These are phyloP conservation scores for Eumeta japonica DNA, from an alignment of 1,140 invertebrate species.

Conservation along the genomic window DNA sequence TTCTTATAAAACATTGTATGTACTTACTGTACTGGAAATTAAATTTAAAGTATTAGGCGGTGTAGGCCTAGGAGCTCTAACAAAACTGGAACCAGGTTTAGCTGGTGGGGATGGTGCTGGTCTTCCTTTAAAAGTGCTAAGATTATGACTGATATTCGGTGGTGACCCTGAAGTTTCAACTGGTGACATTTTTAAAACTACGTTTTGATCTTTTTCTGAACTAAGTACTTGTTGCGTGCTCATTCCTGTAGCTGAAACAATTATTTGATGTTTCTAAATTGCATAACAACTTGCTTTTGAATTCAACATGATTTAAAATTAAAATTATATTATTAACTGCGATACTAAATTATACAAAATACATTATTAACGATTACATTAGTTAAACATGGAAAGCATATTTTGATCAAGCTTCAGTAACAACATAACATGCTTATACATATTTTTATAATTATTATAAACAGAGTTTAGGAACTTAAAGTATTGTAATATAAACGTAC, in stretches of 20 bases:
- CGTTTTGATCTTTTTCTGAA: slow-evolving; percentile 65
- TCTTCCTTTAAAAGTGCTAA: slow-evolving; percentile 64
- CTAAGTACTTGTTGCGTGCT: slow-evolving; percentile 44
- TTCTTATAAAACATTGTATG: slow-evolving; percentile 9
- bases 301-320: too few species aligned
- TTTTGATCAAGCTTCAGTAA: too few species aligned
- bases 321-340: too few species aligned
- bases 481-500: too few species aligned
- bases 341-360: too few species aligned
- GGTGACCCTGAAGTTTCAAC: slow-evolving; percentile 52
- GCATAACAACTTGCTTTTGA: too few species aligned
- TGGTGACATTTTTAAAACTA: slow-evolving; percentile 75
- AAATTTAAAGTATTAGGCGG: slow-evolving; percentile 80
- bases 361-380: too few species aligned
- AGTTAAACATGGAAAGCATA: too few species aligned
- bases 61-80: slow-evolving; percentile 71
- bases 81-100: slow-evolving; percentile 38
- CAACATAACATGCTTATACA: too few species aligned
- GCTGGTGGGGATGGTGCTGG: slow-evolving; percentile 54
- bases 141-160: slow-evolving; percentile 45
- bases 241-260: slow-evolving; percentile 36
- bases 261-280: too few species aligned
- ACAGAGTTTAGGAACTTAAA: too few species aligned
- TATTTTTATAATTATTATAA: background rate
- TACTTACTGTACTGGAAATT: slow-evolving; percentile 57